Evolutionary conservation across 2,797 vertebrate species (phyloP), one percentile per base, ranked within the genome.

Genomic region (Oryzias sinensis): DNA sequence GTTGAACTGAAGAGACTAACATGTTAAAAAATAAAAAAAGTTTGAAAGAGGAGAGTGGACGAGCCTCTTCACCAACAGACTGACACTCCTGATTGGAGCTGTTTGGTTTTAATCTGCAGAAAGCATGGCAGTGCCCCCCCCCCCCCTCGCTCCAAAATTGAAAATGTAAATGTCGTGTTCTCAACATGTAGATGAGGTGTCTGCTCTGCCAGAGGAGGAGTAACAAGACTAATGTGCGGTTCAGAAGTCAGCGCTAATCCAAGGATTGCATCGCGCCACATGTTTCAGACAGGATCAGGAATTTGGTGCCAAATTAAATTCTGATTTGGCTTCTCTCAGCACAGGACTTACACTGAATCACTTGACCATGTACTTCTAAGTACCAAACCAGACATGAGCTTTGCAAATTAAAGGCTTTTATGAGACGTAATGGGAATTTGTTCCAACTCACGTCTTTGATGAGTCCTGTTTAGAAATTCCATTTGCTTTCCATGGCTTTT

Each of bases 341-440:
- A 65, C 74, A 70, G 65, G 81, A 88, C 76, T 86, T 84, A 75
- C 73, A 84, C 75, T 71, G 76, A 86, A 86, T 90, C 75, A 81
- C 86, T 82, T 90, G 87, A 90, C 85, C 82, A 42, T 87, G 88
- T 86, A 85, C 82, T 74, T 89, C 87, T 87, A 84, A 87, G 80
- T 68, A 90, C 78, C 85, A 76, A 87, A 85, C 79, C 82, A 88
- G 86, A 92, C 87, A 82, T 83, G 84, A 87, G 83, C 86, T 84
- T 82, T 76, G 79, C 83, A 90, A 90, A 89, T 90, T 86, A 90
- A 88, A 86, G 68, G 71, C 80, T 88, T 83, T 89, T 84, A 84
- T 75, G 70, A 74, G 70, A 84, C 63, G 74, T 78, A 81, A 85
- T 81, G 78, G 81, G 87, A 88, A 89, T 88, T 84, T 82, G 81